Evolutionary conservation across 2,888 invertebrate genomes (phyloP).

Genomic region (Entomobrya proxima): DNA sequence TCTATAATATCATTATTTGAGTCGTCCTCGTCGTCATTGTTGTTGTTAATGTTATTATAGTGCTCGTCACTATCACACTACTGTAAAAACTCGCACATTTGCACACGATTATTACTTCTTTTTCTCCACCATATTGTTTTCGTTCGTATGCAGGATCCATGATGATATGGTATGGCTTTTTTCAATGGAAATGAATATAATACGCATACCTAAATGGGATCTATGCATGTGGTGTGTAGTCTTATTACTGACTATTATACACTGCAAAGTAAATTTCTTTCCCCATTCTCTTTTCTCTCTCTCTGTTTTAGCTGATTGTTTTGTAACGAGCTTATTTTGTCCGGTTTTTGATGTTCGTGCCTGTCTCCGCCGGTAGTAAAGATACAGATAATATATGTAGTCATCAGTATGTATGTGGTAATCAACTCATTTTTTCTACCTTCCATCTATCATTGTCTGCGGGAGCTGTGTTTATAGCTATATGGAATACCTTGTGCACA

Average conservation of each 20-base stretch:
- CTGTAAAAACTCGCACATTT: slow-evolving; percentile 16
- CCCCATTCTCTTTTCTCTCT: neutral
- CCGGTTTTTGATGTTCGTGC: slow-evolving; percentile 31
- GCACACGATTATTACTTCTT: neutral
- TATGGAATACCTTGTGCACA: slow-evolving; percentile 28
- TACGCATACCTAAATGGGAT: neutral
- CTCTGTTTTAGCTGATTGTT: neutral
- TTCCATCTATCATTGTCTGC: slow-evolving; percentile 2
- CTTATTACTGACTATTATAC: neutral
- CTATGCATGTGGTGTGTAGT: neutral
- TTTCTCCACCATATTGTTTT: neutral
- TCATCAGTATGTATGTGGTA: slow-evolving; percentile 38
- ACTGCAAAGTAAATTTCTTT: slow-evolving; percentile 2
- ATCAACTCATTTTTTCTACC: slow-evolving; percentile 39
- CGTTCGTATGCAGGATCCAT: too few relatives aligned
- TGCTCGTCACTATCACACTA: slow-evolving; percentile 45
- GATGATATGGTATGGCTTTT: neutral
- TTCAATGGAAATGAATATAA: neutral
- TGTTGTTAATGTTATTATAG: slow-evolving; percentile 55
- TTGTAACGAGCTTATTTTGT: slow-evolving; percentile 20
- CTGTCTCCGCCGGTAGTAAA: slow-evolving; percentile 40
- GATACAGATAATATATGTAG: slow-evolving; percentile 40
- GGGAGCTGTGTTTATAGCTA: neutral
- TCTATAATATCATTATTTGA: slow-evolving; percentile 57
- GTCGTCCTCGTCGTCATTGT: slow-evolving; percentile 39